Evolutionary conservation across 2,113 vertebrate genomes (phyloP).

Genomic region (Ceyx melanurus): DNA sequence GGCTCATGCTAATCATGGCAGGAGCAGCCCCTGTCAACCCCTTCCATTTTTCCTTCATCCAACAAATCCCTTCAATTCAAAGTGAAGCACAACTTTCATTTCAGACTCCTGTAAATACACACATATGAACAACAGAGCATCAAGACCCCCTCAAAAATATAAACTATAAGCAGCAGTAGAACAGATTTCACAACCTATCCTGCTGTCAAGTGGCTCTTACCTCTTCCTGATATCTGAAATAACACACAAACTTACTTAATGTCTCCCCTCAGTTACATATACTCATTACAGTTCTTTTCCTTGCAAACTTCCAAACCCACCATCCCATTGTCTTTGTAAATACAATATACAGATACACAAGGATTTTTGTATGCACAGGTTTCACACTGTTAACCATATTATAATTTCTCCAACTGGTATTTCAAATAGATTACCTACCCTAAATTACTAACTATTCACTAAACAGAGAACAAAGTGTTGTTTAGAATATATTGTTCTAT

Average conservation of each 20-base stretch:
- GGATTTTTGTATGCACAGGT: background rate
- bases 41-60: background rate
- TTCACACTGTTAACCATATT: background rate
- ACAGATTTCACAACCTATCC: conserved; percentile 6
- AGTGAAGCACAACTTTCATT: background rate
- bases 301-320: background rate
- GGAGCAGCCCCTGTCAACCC: background rate
- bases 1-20: background rate
- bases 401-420: background rate
- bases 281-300: background rate
- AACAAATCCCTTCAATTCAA: background rate
- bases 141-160: background rate
- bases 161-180: background rate
- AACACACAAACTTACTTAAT: conserved; percentile 43
- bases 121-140: background rate
- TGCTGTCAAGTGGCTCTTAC: conserved; percentile 39
- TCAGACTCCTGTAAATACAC: background rate
- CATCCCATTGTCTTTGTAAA: background rate
- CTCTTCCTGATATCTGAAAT: conserved; percentile 42
- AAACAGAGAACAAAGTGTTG: background rate
- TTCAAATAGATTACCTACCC: background rate
- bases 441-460: background rate
- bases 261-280: background rate
- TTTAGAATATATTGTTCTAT: background rate
- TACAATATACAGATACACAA: fast-evolving